Evolutionary conservation across 2,888 invertebrate species (phyloP).

Genomic region (Ormyrus nitidulus): DNA sequence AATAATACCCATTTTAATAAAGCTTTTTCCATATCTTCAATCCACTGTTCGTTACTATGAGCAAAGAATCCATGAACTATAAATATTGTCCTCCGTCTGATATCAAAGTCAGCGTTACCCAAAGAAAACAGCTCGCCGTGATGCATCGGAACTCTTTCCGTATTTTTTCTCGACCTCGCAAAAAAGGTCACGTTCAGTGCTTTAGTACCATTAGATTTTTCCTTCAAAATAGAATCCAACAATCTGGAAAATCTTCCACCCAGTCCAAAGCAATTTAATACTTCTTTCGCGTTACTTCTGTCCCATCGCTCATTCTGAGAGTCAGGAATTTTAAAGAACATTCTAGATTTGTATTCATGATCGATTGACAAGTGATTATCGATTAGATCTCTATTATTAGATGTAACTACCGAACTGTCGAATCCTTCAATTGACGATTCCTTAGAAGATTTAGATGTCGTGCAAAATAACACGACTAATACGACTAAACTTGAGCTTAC

Average conservation of each 20-base stretch:
- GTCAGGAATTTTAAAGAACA: no score
- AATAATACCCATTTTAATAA: conserved; percentile 78
- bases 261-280: conserved; percentile 76
- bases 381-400: no score
- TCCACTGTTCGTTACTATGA: conserved; percentile 79
- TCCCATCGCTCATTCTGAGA: no score
- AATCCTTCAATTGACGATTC: no score
- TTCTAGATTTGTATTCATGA: no score
- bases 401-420: no score
- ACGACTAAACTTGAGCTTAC: no score
- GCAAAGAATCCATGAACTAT: conserved; percentile 82
- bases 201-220: conserved; percentile 74
- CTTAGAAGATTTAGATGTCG: no score
- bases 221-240: conserved; percentile 76
- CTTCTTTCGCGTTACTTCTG: neutral
- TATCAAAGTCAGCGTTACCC: conserved; percentile 79
- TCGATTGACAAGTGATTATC: no score
- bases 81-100: conserved; percentile 77
- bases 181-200: conserved; percentile 77
- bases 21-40: conserved; percentile 78
- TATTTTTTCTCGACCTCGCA: conserved; percentile 75
- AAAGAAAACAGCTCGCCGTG: conserved; percentile 77
- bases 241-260: conserved; percentile 72
- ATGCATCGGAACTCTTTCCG: conserved; percentile 75
- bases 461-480: no score